A percentile compares a stretch with the other conserved stretches of the same genome.
Evolutionary conservation across 2,888 invertebrate genomes (phyloP).

Genomic region (Agelastica alni): DNA sequence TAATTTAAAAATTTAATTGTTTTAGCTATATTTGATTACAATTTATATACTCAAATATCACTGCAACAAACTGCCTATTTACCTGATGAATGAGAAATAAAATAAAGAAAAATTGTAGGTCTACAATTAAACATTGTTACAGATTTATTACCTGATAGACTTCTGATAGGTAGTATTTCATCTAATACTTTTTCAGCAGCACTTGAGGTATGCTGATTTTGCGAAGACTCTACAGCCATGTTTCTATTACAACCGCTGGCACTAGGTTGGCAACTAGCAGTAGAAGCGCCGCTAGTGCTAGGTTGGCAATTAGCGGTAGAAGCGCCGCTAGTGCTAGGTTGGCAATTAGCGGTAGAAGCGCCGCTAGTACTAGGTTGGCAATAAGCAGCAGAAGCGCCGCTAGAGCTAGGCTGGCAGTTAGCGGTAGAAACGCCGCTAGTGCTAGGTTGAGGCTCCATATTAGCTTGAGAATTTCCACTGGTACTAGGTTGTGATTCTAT

Average conservation of each 20-base stretch:
- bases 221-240: no score
- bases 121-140: no score
- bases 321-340: neutral
- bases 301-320: neutral
- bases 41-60: no score
- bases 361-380: conserved; percentile 2
- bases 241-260: neutral
- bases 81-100: no score
- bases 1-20: no score
- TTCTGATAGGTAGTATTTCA: no score
- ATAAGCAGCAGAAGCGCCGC: conserved; percentile 3
- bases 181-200: conserved; percentile 9
- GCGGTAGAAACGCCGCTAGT: conserved; percentile 11
- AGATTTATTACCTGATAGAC: no score
- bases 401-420: conserved; percentile 28
- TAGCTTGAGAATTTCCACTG: neutral
- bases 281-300: neutral
- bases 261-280: neutral
- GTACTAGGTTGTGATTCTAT: conserved; percentile 47
- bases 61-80: no score
- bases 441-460: no score
- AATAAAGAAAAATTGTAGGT: no score
- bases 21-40: no score
- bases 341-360: neutral
- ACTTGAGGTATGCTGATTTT: conserved; percentile 3